A percentile compares a stretch with the other conserved stretches of the same genome.
Conservation (phyloP, 2,888 invertebrate genomes). For the Microctonus hyperodae region DNA sequence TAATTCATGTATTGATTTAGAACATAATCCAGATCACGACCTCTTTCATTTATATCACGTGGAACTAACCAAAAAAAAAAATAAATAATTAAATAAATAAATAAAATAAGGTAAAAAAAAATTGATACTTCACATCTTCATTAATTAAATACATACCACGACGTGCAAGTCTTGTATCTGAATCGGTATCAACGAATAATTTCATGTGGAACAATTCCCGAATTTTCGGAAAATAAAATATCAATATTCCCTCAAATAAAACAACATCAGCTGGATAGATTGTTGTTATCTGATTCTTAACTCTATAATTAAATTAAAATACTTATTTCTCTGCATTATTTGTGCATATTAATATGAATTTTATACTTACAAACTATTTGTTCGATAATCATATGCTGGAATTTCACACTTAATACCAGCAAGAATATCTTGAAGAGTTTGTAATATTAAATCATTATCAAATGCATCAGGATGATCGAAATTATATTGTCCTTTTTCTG, state of each 20-base stretch:
- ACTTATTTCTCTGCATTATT: too few relatives aligned
- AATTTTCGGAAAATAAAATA: constrained; percentile 96
- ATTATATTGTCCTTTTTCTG: constrained; percentile 91
- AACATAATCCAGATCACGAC: constrained; percentile 92
- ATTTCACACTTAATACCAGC: constrained; percentile 88
- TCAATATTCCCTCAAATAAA: constrained; percentile 96
- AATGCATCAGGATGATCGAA: constrained; percentile 99
- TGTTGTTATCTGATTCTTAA: constrained; percentile 72
- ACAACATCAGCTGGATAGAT: constrained; percentile 98
- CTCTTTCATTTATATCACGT: constrained; percentile 93
- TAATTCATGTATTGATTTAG: constrained; percentile 96
- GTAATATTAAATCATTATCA: constrained; percentile 84
- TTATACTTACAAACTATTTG: constrained; percentile 80
- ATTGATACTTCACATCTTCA: too few relatives aligned
- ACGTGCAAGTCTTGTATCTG: constrained; percentile 94
- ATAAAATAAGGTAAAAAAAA: constrained; percentile 17
- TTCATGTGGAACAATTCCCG: constrained; percentile 98
- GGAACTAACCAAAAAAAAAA: constrained; percentile 74
- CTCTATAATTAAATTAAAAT: too few relatives aligned
- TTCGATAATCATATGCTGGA: constrained; percentile 92
- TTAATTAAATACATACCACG: constrained; percentile 75
- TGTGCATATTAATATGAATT: too few relatives aligned
- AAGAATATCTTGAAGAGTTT: constrained; percentile 82
- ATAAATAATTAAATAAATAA: constrained; percentile 1
- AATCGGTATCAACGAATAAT: constrained; percentile 98